These are phyloP conservation scores for Neodiprion virginianus DNA, from an alignment of 1,140 invertebrate species.

Conservation along the genomic window DNA sequence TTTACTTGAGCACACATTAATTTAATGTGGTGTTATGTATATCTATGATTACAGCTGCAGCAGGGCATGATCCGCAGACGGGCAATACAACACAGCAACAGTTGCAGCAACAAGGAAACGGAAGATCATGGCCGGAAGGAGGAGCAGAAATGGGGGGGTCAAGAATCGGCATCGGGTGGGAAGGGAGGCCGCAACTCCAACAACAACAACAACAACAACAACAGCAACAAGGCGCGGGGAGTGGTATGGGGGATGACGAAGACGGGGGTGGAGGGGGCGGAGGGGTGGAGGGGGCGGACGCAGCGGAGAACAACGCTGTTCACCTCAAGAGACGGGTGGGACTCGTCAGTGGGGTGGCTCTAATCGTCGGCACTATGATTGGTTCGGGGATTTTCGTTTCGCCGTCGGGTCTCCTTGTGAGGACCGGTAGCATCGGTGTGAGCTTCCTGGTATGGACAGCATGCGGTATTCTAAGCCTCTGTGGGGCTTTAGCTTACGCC, in stretches of 20 bases:
- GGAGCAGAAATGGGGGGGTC: conserved; percentile 30
- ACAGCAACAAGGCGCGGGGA: conserved; percentile 36
- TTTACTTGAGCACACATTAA: too few species aligned
- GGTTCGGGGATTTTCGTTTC: conserved; percentile 98
- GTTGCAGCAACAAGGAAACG: conserved; percentile 26
- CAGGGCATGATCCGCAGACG: conserved; percentile 51
- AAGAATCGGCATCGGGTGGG: conserved; percentile 32
- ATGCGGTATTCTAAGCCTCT: conserved; percentile 88
- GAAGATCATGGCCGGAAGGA: conserved; percentile 31
- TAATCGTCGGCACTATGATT: conserved; percentile 96
- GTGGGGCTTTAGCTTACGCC: conserved; percentile 90
- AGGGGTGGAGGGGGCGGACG: conserved; percentile 85
- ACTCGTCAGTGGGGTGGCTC: conserved; percentile 97
- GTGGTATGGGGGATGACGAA: conserved; percentile 54
- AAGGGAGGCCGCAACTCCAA: conserved; percentile 39
- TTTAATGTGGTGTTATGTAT: too few species aligned
- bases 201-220: conserved; percentile 33
- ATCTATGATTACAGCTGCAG: conserved; percentile 25
- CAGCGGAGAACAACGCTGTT: conserved; percentile 93
- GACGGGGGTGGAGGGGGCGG: conserved; percentile 57
- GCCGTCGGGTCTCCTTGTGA: conserved; percentile 89
- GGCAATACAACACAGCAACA: conserved; percentile 23
- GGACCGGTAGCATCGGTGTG: conserved; percentile 92
- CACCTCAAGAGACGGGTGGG: conserved; percentile 97
- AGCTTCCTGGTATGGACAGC: conserved; percentile 94